Evolutionary conservation across 2,888 invertebrate species (phyloP), one percentile per base, ranked within the genome.

Genomic region (Alsophila aescularia): DNA sequence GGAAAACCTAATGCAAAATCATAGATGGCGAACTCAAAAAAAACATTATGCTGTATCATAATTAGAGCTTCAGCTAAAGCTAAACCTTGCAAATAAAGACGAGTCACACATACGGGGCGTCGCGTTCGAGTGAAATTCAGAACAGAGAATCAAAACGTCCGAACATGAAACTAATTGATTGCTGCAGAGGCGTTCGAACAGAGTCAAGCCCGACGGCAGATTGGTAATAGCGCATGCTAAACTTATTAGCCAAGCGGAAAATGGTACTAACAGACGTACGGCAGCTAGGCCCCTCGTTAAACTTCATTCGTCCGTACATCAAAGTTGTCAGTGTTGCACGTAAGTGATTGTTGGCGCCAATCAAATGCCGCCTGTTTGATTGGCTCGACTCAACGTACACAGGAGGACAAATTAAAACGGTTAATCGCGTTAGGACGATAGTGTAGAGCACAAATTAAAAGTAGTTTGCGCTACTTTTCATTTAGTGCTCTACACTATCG

Each of bases 181-280:
- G 90, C 76, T 77, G 82, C 83, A 82, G 81, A 77, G 78, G 81
- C 79, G 80, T 77, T 79, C 80, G 76, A 70, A 72, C 70, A 78
- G 77, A 83, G 77, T 74, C 83, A 75, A 81, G 77, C 84, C 79
- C 81, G 78, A 78, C 84, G 78, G 49, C 55, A 56, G 87, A 91
- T 90, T 91, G 90, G 87, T 90, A 90, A 90, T 91, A 90, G 87
- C 79, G 84, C 81, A 87, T 87, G 89, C 87, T 90, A 91, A 91
- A 88, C 90, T 90, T 88, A 91, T 91, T 90, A 91, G 83, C 81
- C 82, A 84, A 88, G 87, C 87, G 90, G 89, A 89, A 91, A 91
- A 91, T 89, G 85, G 84, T 81, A 87, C 91, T 89, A 91, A 78
- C 83, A 81, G 78, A 81, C 83, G 85, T 81, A 81, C 81, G 72